phyloP scores from a whole-genome alignment of 2,797 vertebrate species.

The Dendrocincla tyrannina region DNA sequence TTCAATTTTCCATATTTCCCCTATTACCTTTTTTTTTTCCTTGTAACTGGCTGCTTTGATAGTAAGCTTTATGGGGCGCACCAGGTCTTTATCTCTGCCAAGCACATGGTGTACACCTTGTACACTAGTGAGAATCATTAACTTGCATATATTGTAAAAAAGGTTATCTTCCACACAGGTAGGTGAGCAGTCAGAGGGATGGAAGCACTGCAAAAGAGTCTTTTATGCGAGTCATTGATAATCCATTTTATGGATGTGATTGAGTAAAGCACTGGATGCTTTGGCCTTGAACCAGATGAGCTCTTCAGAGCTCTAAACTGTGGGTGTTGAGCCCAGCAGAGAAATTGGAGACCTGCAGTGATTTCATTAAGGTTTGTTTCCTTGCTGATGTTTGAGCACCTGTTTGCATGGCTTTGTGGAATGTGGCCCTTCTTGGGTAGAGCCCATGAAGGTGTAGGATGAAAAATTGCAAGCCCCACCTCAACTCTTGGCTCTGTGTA shows the following conservation, averaged over 20 bases:
- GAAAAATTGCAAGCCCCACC: not conserved
- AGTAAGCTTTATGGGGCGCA: not conserved
- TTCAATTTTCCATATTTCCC: not conserved
- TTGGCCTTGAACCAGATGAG: conserved; percentile 15
- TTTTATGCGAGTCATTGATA: conserved; percentile 21
- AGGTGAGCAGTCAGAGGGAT: conserved; percentile 1
- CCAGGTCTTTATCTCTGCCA: not conserved
- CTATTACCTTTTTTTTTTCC: not conserved
- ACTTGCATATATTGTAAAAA: conserved; percentile 1
- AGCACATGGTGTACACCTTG: not conserved
- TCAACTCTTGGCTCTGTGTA: not conserved
- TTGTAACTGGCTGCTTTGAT: not conserved
- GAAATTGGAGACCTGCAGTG: not conserved
- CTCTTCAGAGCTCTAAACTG: not conserved
- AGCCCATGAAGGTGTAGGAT: not conserved
- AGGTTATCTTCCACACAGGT: not conserved
- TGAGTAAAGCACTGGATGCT: conserved; percentile 8
- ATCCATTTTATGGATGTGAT: not conserved
- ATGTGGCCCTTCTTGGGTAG: not conserved
- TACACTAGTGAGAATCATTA: conserved; percentile 38
- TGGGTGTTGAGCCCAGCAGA: not conserved
- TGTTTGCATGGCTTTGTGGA: not conserved
- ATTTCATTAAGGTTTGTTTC: not conserved
- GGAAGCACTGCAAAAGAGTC: not conserved
- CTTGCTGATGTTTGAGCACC: not conserved